These are phyloP conservation scores for Aquatica leii DNA, from an alignment of 2,888 invertebrate genomes.

Conservation along the genomic window DNA sequence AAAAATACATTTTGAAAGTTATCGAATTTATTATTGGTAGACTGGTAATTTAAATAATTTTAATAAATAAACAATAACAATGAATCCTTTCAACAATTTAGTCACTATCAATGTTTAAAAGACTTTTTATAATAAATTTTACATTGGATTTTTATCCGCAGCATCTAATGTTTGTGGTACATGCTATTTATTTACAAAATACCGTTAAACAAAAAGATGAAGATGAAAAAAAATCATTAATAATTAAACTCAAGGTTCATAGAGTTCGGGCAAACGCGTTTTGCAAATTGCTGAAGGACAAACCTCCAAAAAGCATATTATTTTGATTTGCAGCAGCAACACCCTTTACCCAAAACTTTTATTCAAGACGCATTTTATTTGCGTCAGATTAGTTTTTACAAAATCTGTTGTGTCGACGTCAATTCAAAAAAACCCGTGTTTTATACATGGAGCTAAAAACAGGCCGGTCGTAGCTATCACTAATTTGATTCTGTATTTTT, in stretches of 20 bases:
- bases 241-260: conserved; percentile 11
- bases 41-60: too few species aligned
- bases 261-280: conserved; percentile 13
- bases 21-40: too few species aligned
- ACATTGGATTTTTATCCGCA: conserved; percentile 15
- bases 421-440: conserved; percentile 20
- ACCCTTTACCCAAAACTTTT: too few species aligned
- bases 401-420: conserved; percentile 28
- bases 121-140: conserved; percentile 19
- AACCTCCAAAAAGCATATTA: neutral
- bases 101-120: conserved; percentile 18
- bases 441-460: conserved; percentile 29
- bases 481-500: too few species aligned
- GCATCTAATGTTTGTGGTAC: conserved; percentile 4
- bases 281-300: neutral
- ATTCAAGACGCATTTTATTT: conserved; percentile 38
- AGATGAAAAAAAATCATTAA: conserved; percentile 9
- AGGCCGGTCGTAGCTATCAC: conserved; percentile 10
- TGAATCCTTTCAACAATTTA: too few species aligned
- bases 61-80: too few species aligned
- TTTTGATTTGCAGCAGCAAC: too few species aligned
- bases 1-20: too few species aligned
- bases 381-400: conserved; percentile 34
- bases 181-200: neutral
- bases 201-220: conserved; percentile 19